Base-by-base conservation (phyloP, 2,888 invertebrate genomes). In the Oxytorus armatus region DNA sequence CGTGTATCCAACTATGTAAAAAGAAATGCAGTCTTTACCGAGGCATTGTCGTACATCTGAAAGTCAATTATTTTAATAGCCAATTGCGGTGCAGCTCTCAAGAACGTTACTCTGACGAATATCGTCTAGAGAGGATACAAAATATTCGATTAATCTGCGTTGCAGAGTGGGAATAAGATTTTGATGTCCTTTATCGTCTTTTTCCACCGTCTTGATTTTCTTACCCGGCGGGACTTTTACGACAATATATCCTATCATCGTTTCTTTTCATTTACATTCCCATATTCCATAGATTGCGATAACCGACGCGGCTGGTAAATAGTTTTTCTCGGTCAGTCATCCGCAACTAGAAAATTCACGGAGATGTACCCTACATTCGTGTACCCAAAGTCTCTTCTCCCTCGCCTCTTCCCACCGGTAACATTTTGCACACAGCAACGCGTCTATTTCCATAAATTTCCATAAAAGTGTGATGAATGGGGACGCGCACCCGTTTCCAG, bases 401-500 rank as follows among this genome's bases (percentile, higher is more conserved):
- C 1, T 55, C 73, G 44, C 21, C 51, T 21, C 44, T 14, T 14
- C 39, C 1, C 42, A 69, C 66, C 73, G 49, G 65, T 49, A 76
- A 61, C 57, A 66, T 44, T 66, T 65, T 44, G 23, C 70, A 66
- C 75, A 73, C 59, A 53, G 25, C 42, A 79, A 57, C 47, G 74
- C 65, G 55, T 47, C 57, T 65, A 83, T 82, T 83, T 83, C 82
- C 83, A 82, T 83, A 82, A 83, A 84, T 84, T 84, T 84, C 82
- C 83, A 84, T 84, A 83, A 83, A 80, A 84, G 80, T 83, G 80
- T 84, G 82, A 84, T 83, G 83, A 83, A 83, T 84, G 81, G 79
- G n/a, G 53, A 59, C 42, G 63, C 69, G 76, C 79, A 79, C 74
- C 57, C 61, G 66, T 77, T 70, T 70, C 55, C 66, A 75, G 66